phyloP scores from a whole-genome alignment of 2,888 invertebrate genomes.

The Trissolcus japonicus region DNA sequence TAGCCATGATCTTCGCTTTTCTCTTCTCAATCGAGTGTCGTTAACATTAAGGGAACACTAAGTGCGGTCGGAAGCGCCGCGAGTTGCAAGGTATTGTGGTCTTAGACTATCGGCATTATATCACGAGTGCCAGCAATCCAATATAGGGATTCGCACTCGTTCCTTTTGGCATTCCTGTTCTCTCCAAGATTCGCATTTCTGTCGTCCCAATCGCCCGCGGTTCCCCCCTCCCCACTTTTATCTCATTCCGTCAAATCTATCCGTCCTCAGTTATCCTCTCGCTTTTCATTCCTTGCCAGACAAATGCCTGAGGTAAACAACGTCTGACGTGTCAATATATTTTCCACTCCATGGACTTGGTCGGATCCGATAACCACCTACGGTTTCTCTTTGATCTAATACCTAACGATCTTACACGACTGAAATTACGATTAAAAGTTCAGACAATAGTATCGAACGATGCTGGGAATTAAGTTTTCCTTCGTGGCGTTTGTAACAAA shows the following conservation, averaged over 20 bases:
- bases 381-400: constrained; percentile 23
- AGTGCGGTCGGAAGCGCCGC: background rate
- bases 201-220: constrained; percentile 27
- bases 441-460: constrained; percentile 12
- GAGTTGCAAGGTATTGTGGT: no score
- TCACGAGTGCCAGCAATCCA: constrained; percentile 22
- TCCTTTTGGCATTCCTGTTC: constrained; percentile 14
- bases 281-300: constrained; percentile 15
- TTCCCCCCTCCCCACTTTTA: background rate
- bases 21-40: no score
- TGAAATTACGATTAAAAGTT: constrained; percentile 31
- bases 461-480: background rate
- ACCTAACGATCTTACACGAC: constrained; percentile 26
- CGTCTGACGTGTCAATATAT: constrained; percentile 42
- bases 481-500: no score
- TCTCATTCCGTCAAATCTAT: no score
- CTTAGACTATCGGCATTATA: constrained; percentile 4
- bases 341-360: constrained; percentile 1
- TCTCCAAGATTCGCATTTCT: constrained; percentile 25
- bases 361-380: constrained; percentile 34
- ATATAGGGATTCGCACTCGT: constrained; percentile 23
- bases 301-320: constrained; percentile 46
- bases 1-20: no score
- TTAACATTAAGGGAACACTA: background rate
- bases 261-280: background rate